Base-by-base conservation (phyloP, 2,113 vertebrate species). In the Alethe castanea region DNA sequence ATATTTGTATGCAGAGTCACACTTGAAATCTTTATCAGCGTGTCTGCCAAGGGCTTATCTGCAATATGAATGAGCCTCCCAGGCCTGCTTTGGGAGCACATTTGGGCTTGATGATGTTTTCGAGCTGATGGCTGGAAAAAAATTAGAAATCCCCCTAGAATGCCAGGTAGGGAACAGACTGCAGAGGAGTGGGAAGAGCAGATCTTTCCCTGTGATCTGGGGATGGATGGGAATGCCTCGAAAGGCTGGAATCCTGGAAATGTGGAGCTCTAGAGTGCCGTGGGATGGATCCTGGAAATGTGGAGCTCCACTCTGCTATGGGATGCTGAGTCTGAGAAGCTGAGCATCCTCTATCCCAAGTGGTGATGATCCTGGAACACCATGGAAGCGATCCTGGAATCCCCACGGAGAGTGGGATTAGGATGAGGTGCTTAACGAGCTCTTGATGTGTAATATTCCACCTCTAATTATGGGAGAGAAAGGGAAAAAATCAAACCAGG, bases 1-100 rank as follows among this genome's bases (percentile, higher is more conserved):
- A 70, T 64, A 66, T 95, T 85, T 40, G 73, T 90, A 92, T 96
- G 89, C 93, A 56, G 91, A 89, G 90, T 79, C 94, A 92, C 81
- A 69, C 93, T 79, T 24, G 77, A 88, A 95, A 82, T 94, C 92
- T 94, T 88, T 69, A 91, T 92, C 96, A 83, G 86, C 50, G 20
- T 1, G 57, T 81, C 95, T 84, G 93, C 83, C 2, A 11, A 56
- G 92, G 93, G 74, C 82, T 93, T 89, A 91, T 91, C 93, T 89
- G 90, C 82, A 87, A 78, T 82, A 88, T 67, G 88, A 95, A 85
- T 95, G 89, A 94, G 81, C 45, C 83, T 96, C 74, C 59, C 59
- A n/a, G 83, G 86, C 70, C 61, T 71, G 77, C 47, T 78, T 19
- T 13, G 59, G 60, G 93, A 92, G 82, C 74, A 4, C 53, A n/a